Conservation (phyloP, 1,140 invertebrate species). For the Pteromalus puparum region DNA sequence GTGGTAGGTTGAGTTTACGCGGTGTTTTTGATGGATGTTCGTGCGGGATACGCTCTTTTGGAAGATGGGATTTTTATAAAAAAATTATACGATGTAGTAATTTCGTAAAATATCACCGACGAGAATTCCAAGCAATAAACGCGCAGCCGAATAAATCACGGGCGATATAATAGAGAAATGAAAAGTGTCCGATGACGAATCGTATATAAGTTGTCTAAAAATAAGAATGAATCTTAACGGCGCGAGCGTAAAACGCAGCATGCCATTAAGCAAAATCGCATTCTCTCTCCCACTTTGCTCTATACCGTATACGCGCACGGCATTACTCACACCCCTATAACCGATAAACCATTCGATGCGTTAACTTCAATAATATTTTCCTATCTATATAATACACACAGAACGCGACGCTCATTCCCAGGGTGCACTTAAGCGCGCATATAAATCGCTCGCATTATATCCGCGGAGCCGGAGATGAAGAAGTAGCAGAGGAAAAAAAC, state of each 20-base stretch:
- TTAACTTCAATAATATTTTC: background rate
- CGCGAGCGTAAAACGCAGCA: background rate
- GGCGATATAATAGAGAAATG: background rate
- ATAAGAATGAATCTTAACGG: background rate
- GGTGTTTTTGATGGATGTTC: no score
- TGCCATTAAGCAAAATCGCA: background rate
- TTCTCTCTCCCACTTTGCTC: background rate
- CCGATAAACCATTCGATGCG: background rate
- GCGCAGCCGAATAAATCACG: no score
- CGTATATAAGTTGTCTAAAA: background rate
- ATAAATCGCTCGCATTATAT: background rate
- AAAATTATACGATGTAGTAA: no score
- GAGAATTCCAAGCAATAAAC: no score
- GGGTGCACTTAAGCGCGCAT: no score
- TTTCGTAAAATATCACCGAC: no score
- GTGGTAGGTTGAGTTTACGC: background rate
- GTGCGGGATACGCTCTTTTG: no score
- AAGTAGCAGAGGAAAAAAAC: no score
- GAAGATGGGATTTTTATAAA: no score
- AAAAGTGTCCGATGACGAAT: background rate
- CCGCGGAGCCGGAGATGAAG: no score
- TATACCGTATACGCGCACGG: background rate
- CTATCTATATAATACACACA: no score
- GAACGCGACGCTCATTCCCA: no score
- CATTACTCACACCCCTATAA: background rate